Conservation (phyloP, 2,797 vertebrate genomes). For the Chelon auratus region DNA sequence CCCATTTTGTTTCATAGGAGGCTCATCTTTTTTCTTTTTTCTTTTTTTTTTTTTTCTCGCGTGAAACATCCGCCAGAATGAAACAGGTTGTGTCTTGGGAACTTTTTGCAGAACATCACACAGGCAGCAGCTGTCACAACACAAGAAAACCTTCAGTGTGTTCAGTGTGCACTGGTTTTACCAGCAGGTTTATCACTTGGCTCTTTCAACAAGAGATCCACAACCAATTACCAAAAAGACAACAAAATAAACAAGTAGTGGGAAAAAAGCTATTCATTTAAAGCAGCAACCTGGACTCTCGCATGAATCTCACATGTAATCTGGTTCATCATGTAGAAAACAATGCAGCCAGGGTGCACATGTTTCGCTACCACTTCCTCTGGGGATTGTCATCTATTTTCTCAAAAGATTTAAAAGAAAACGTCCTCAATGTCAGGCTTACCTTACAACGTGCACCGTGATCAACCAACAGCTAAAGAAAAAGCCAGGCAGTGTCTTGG, state of each 20-base stretch:
- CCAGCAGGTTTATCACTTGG: conserved; percentile 52
- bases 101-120: conserved; percentile 67
- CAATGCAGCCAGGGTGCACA: background rate
- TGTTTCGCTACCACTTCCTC: conserved; percentile 1
- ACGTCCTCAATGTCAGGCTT: conserved; percentile 9
- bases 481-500: conserved; percentile 22
- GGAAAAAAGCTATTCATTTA: conserved; percentile 2
- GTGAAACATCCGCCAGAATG: conserved; percentile 59
- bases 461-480: conserved; percentile 40
- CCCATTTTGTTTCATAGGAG: conserved; percentile 55
- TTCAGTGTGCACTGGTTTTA: conserved; percentile 25
- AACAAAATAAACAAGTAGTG: background rate
- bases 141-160: conserved; percentile 42
- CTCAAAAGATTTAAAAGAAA: conserved; percentile 1
- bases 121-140: conserved; percentile 72
- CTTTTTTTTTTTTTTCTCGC: background rate
- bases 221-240: conserved; percentile 50
- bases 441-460: conserved; percentile 23
- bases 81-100: conserved; percentile 67
- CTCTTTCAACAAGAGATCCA: conserved; percentile 49
- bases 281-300: conserved; percentile 36
- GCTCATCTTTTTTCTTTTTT: conserved; percentile 28
- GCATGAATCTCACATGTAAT: background rate
- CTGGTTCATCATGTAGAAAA: conserved; percentile 12
- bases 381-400: conserved; percentile 29